Percentiles rank a stretch among this genome's conserved stretches.
These are phyloP conservation scores for Gadus chalcogrammus DNA, from an alignment of 2,113 vertebrate species.

Conservation along the genomic window DNA sequence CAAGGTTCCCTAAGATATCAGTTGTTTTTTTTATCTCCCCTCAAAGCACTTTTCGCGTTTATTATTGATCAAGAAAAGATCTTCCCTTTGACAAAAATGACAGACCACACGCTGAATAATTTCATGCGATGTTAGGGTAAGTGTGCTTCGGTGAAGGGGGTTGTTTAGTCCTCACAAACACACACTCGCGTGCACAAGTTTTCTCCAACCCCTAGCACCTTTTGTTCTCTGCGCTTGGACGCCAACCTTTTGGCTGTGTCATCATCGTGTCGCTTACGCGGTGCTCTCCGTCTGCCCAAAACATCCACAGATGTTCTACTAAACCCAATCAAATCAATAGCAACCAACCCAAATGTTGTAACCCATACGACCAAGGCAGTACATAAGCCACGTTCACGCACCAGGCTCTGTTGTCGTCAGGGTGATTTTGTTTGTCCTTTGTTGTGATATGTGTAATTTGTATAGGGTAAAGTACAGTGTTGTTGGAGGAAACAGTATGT, in stretches of 20 bases:
- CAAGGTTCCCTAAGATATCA: background rate
- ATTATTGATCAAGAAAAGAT: slow-evolving; percentile 34
- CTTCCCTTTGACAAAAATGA: slow-evolving; percentile 24
- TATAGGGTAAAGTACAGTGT: no score
- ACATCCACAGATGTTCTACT: no score
- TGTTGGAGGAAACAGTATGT: no score
- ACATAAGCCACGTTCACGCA: no score
- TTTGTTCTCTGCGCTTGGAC: no score
- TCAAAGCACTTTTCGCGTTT: slow-evolving; percentile 25
- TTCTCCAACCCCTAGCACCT: no score
- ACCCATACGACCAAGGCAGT: no score
- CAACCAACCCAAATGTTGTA: no score
- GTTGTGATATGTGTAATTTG: no score
- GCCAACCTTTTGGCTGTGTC: slow-evolving; percentile 10
- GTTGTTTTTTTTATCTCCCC: slow-evolving; percentile 16
- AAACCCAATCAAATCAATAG: no score
- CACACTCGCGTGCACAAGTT: background rate
- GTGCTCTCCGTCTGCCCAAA: background rate
- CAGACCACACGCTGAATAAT: slow-evolving; percentile 17
- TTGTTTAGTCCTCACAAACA: slow-evolving; percentile 3
- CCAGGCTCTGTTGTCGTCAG: no score
- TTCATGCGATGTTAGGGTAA: slow-evolving; percentile 29
- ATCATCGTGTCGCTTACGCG: background rate
- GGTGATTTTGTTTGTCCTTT: no score
- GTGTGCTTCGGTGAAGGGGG: background rate